Evolutionary conservation across 2,888 invertebrate genomes (phyloP), one percentile per base, ranked within the genome.

Genomic region (Trilocha varians): DNA sequence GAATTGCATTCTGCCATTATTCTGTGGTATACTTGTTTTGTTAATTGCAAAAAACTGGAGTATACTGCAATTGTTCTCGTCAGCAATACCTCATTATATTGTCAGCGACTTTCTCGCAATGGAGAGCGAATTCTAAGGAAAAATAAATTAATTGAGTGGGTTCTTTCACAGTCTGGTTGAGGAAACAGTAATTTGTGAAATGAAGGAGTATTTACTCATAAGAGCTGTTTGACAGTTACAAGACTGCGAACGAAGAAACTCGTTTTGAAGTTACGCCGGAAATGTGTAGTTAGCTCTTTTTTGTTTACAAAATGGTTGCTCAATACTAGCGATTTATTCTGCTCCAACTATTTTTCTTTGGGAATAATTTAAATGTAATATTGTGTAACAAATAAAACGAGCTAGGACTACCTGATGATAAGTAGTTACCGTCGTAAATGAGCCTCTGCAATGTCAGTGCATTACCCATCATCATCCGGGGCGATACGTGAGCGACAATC

Each of bases 91-190:
- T 57, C 60, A 59, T 65, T 65, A 64, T 59, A 59, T 60, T 53
- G 48, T 54, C 53, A 54, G 50, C 55, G 66, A 65, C 66, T 66
- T 67, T 67, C 67, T 52, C 48, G 52, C 54, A 53, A 54, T 18
- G 37, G 17, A n/a, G 42, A 65, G 65, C 65, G 59, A 48, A 65
- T 67, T 62, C 54, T 40, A 44, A 38, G 55, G 55, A 63, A 54
- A 58, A 53, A 62, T 49, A 62, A 50, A 64, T 62, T 66, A 67
- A 67, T 59, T 59, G 60, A 8, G 6, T 6, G 32, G n/a, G n/a
- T n/a, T n/a, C n/a, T n/a, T n/a, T n/a, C 32, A 8, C 9, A 32
- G 9, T 32, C 6, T 32, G 8, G 8, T 14, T 34, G 14, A 34
- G 34, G 13, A 34, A 34, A 34, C 13, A 13, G 13, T 34, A 14